A percentile compares a stretch with the other conserved stretches of the same genome.
Conservation (phyloP, 2,888 invertebrate genomes). For the Clostera curtula region DNA sequence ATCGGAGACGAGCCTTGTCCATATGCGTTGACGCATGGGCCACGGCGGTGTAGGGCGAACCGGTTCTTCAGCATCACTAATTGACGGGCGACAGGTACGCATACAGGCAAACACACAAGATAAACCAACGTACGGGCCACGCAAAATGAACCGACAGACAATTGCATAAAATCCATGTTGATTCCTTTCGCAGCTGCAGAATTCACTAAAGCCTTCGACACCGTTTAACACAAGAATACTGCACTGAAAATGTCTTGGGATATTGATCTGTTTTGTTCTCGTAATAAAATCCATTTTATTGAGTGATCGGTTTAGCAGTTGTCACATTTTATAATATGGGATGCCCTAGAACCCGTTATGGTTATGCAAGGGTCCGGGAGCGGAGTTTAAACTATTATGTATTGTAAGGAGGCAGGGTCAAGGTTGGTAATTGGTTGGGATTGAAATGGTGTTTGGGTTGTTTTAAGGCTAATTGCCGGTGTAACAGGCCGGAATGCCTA, state of each 20-base stretch:
- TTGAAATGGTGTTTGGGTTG: constrained; percentile 16
- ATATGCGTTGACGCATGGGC: constrained; percentile 42
- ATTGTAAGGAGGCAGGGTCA: constrained; percentile 40
- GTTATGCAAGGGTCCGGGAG: constrained; percentile 42
- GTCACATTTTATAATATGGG: constrained; percentile 62
- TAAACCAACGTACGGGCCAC: constrained; percentile 25
- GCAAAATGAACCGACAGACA: constrained; percentile 29
- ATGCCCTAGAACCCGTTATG: constrained; percentile 40
- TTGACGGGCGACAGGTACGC: constrained; percentile 54
- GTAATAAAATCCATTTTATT: constrained; percentile 68
- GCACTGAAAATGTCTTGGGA: constrained; percentile 43
- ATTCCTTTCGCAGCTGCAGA: constrained; percentile 29
- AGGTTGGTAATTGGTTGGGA: constrained; percentile 26
- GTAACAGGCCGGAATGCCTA: constrained; percentile 59
- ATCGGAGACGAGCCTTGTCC: constrained; percentile 32
- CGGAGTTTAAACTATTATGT: constrained; percentile 30
- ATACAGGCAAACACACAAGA: constrained; percentile 31
- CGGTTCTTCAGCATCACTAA: constrained; percentile 55
- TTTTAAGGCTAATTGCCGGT: constrained; percentile 29
- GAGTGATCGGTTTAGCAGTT: constrained; percentile 55
- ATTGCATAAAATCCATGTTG: constrained; percentile 42
- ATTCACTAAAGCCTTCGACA: constrained; percentile 47
- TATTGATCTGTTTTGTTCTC: constrained; percentile 58
- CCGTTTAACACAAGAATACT: constrained; percentile 33
- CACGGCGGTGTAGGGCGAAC: constrained; percentile 43